phyloP scores from a whole-genome alignment of 2,797 vertebrate genomes.

The Semaprochilodus insignis region DNA sequence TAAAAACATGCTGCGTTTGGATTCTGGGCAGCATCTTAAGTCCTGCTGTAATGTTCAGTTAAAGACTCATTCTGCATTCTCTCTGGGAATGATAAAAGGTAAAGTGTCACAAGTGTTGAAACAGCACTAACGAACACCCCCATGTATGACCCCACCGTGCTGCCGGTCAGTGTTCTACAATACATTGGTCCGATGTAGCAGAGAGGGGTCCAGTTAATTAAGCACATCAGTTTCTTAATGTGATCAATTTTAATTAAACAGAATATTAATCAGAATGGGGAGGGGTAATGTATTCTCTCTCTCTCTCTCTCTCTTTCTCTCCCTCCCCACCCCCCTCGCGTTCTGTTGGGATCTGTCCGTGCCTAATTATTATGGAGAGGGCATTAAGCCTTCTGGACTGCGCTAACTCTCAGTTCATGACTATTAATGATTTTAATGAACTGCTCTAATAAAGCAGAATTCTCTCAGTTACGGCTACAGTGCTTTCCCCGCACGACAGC shows the following conservation, averaged over 20 bases:
- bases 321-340: conserved; percentile 64
- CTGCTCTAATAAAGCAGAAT: conserved; percentile 86
- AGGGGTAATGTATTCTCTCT: conserved; percentile 79
- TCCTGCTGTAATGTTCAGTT: too few relatives aligned
- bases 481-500: too few relatives aligned
- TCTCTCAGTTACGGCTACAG: conserved; percentile 68
- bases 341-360: conserved; percentile 94
- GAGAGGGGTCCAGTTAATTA: conserved; percentile 97
- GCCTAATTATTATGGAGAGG: conserved; percentile 99
- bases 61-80: background rate
- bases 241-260: conserved; percentile 99
- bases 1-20: too few relatives aligned
- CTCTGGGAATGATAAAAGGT: background rate
- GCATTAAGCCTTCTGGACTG: conserved; percentile 98
- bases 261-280: conserved; percentile 92
- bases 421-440: conserved; percentile 24
- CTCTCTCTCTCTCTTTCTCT: background rate
- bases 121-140: background rate
- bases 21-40: too few relatives aligned
- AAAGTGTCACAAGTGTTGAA: background rate
- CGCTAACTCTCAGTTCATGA: conserved; percentile 81
- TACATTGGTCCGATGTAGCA: conserved; percentile 85
- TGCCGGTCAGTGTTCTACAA: conserved; percentile 83
- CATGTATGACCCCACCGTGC: conserved; percentile 69
- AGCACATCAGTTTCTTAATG: conserved; percentile 99